Conservation (phyloP, 1,140 invertebrate genomes). For the Drosophila sp. region DNA sequence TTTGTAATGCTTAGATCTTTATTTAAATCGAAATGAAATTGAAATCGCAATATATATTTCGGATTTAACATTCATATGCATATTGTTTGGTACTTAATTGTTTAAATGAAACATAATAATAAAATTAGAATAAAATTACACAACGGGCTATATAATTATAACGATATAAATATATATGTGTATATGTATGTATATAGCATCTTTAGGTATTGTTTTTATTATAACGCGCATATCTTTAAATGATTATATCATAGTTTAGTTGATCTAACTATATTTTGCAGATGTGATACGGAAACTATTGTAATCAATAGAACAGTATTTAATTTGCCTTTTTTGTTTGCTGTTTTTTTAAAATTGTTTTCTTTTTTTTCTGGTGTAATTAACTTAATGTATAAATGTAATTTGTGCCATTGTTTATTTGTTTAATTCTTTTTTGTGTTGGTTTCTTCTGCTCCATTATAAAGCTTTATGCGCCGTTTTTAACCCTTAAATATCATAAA, state of each 20-base stretch:
- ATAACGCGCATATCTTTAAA: conserved; percentile 47
- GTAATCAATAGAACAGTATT: conserved; percentile 17
- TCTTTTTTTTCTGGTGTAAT: conserved; percentile 28
- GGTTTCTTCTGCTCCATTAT: conserved; percentile 25
- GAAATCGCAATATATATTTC: conserved; percentile 30
- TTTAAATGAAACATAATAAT: conserved; percentile 48
- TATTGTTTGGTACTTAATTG: conserved; percentile 42
- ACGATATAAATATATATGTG: conserved; percentile 46
- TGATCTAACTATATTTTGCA: conserved; percentile 39
- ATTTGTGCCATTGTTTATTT: conserved; percentile 45
- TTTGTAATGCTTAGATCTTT: conserved; percentile 54
- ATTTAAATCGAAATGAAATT: conserved; percentile 66
- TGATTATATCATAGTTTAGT: conserved; percentile 39
- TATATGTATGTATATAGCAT: conserved; percentile 53
- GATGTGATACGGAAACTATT: conserved; percentile 22
- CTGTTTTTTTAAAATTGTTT: conserved; percentile 15
- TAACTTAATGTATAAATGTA: conserved; percentile 39
- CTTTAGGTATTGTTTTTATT: conserved; percentile 65
- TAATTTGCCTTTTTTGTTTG: conserved; percentile 8
- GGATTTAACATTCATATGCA: conserved; percentile 39
- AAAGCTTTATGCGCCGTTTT: conserved; percentile 62
- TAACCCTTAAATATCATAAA: conserved; percentile 43
- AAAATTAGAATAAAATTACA: conserved; percentile 60
- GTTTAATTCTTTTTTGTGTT: conserved; percentile 28
- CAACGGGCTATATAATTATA: conserved; percentile 60